A percentile compares a stretch with the other conserved stretches of the same genome.
phyloP scores from a whole-genome alignment of 2,113 vertebrate species.

The Eleginops maclovinus region DNA sequence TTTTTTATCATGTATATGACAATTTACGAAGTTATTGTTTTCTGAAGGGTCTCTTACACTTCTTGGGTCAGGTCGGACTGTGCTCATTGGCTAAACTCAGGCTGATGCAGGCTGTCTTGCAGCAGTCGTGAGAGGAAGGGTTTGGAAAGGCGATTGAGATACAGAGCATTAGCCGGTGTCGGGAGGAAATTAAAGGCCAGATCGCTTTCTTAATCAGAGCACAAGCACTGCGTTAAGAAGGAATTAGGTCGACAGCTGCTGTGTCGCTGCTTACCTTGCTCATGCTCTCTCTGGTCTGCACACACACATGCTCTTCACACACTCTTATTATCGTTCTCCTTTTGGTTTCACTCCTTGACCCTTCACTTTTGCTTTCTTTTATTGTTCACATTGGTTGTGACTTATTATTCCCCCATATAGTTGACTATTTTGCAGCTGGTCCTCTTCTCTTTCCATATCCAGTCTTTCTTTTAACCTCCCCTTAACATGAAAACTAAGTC shows the following conservation, averaged over 20 bases:
- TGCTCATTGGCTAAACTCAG: slow-evolving; percentile 42
- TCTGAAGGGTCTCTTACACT: not conserved
- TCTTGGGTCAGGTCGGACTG: not conserved
- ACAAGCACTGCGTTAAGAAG: slow-evolving; percentile 93
- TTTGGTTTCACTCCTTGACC: slow-evolving; percentile 39
- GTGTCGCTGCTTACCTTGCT: slow-evolving; percentile 78
- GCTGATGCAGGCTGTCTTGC: slow-evolving; percentile 30
- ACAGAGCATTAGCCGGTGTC: slow-evolving; percentile 93
- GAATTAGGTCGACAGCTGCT: slow-evolving; percentile 98
- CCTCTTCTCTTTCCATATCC: slow-evolving; percentile 2
- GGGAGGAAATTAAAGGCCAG: slow-evolving; percentile 95
- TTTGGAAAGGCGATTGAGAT: slow-evolving; percentile 87
- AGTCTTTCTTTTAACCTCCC: not conserved
- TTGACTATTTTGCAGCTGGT: not conserved
- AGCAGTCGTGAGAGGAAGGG: slow-evolving; percentile 45
- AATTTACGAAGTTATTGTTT: not conserved
- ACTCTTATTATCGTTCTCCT: slow-evolving; percentile 36
- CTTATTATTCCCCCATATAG: too few species aligned
- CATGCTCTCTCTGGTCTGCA: slow-evolving; percentile 65
- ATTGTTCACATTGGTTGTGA: slow-evolving; percentile 12
- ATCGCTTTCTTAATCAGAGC: slow-evolving; percentile 97
- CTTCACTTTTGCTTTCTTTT: slow-evolving; percentile 18
- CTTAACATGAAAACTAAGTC: not conserved
- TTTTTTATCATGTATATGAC: not conserved
- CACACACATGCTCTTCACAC: slow-evolving; percentile 40